Percentiles rank a stretch among this genome's conserved stretches.
phyloP scores from a whole-genome alignment of 2,888 invertebrate genomes.

The Resseliella maxima region DNA sequence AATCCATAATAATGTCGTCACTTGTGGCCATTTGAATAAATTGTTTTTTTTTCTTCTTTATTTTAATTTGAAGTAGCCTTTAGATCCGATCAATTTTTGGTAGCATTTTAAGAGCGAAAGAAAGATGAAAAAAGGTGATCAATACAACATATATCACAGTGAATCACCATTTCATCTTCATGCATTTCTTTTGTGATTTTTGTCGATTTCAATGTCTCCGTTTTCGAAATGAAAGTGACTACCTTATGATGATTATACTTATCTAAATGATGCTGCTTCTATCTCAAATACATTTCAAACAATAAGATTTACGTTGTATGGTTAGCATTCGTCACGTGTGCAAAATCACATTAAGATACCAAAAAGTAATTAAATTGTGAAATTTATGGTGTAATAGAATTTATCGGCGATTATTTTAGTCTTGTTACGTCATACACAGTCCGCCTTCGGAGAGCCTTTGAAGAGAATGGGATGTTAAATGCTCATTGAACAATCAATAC shows the following conservation, averaged over 20 bases:
- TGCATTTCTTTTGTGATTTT: neutral
- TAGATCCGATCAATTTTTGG: conserved; percentile 22
- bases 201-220: neutral
- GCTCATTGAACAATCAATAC: neutral
- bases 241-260: neutral
- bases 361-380: conserved; percentile 28
- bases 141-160: conserved; percentile 36
- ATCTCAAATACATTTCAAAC: neutral
- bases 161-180: neutral
- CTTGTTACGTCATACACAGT: neutral
- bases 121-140: neutral
- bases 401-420: neutral
- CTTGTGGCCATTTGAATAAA: conserved; percentile 18
- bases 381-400: conserved; percentile 33
- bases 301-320: neutral
- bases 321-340: conserved; percentile 22
- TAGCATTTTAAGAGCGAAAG: too few relatives aligned
- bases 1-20: conserved; percentile 32
- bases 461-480: too few relatives aligned
- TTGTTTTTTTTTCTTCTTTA: neutral
- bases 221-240: neutral
- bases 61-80: neutral
- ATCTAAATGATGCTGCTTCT: neutral
- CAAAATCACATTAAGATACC: conserved; percentile 51
- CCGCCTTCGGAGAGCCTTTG: neutral